Evolutionary conservation across 2,888 invertebrate genomes (phyloP), one percentile per base, ranked within the genome.

Genomic region (Microplitis deprimator): DNA sequence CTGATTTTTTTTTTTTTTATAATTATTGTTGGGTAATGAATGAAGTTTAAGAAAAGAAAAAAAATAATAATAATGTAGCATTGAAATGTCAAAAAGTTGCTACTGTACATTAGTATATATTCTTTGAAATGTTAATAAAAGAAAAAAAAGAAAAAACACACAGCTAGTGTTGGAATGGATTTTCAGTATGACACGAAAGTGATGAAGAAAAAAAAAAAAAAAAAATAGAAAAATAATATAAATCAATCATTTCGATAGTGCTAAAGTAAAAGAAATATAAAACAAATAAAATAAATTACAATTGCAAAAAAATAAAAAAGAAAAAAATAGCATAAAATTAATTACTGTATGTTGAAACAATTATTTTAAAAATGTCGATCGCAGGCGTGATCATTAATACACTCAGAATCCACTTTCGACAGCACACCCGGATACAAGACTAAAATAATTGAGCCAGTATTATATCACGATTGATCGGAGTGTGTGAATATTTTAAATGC

Each of bases 401-500:
- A 61, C 16, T 38, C 29, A 20, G 20, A 65, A 73, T 72, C 7
- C 20, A 40, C 6, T 65, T 73, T 64, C 17, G 29, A 71, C 38
- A 50, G 50, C 13, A 50, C 50, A 73, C 41, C 38, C 59, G 70
- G 70, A 70, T 50, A 70, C 39, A 59, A 8, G 41, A 70, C 59
- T 59, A 50, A 68, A 68, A 68, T 68, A 68, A 68, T 50, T 40
- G 68, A 38, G 68, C 50, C 50, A 68, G 29, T 68, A 16, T 62
- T 17, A 62, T 20, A 62, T 62, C 62, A 62, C 62, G 17, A 62
- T 62, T 17, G 62, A 62, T 62, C 62, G n/a, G n/a, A 67, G 67
- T n/a, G 13, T 38, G 59, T n/a, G 20, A 10, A 60, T 62, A 70
- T 72, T 59, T 76, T 77, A 77, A 79, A 76, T 74, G 68, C 77